Conservation (phyloP, 2,888 invertebrate genomes). For the Trichopoda pennipes region DNA sequence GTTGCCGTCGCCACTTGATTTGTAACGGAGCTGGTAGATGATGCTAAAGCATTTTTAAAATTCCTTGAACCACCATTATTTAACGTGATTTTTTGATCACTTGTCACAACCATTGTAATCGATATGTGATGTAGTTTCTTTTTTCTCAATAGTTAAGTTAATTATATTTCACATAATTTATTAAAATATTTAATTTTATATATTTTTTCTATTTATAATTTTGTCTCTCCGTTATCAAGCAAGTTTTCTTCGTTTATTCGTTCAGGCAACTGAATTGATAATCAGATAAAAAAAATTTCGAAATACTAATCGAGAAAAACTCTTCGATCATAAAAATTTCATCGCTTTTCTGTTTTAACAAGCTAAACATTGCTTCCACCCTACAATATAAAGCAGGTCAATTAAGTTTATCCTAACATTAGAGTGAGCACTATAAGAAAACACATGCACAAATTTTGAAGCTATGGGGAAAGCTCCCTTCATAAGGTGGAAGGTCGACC, state of each 20-base stretch:
- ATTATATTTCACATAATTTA: neutral
- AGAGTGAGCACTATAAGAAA: neutral
- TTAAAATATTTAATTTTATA: neutral
- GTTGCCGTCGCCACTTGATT: constrained; percentile 34
- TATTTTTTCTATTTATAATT: constrained; percentile 8
- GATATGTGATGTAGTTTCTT: neutral
- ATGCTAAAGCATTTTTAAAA: constrained; percentile 55
- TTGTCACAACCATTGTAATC: constrained; percentile 36
- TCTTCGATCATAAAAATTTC: constrained; percentile 41
- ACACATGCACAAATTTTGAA: too few species aligned
- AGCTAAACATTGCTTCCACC: constrained; percentile 16
- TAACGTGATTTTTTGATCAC: constrained; percentile 19
- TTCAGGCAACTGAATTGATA: constrained; percentile 41
- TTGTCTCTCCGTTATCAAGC: constrained; percentile 36
- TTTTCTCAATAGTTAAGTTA: neutral
- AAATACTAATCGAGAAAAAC: constrained; percentile 36
- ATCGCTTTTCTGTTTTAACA: constrained; percentile 15
- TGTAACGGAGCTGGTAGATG: constrained; percentile 34
- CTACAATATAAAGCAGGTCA: neutral
- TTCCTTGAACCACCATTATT: constrained; percentile 33
- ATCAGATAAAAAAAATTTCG: constrained; percentile 7
- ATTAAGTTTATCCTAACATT: neutral
- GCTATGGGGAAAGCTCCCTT: neutral
- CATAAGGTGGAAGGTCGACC: too few species aligned
- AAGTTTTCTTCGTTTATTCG: constrained; percentile 48